Evolutionary conservation across 2,888 invertebrate genomes (phyloP), one percentile per base, ranked within the genome.

Genomic region (Chrysotoxum bicinctum): DNA sequence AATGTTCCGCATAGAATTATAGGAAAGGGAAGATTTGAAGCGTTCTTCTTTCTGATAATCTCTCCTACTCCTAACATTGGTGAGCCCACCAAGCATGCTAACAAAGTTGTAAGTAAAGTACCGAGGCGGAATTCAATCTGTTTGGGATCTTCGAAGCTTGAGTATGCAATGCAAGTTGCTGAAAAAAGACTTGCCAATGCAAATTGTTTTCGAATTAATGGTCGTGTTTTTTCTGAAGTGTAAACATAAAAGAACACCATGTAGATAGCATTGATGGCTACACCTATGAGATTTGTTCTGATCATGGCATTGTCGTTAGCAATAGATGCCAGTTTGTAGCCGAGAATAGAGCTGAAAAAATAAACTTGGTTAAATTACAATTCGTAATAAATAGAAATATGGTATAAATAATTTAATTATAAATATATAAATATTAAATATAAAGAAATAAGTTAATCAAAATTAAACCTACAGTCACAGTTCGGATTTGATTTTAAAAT

Each of bases 11-110:
- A 95, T 37, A 97, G 92, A 89, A 98, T 97, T 78, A 98, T 93
- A 9, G 97, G 96, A 90, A 98, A 97, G 5, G 98, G 98, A 92
- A 98, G 93, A 43, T 95, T 95, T 83, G 96, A 97, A 0, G 98
- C 97, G 91, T 96, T 97, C 92, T 96, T 95, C 16, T 95, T 95
- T 89, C 93, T 93, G 43, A 98, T 94, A 74, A 98, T 96, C 76
- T 95, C 93, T 88, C 93, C 96, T 89, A 96, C 89, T 89, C 94
- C 94, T 16, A 95, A 92, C 6, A 97, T 91, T 1, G 97, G 97
- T 12, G 95, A 94, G 0, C 94, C 95, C 79, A 97, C 94, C 93
- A 96, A 93, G 86, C 95, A 92, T 0, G 93, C 92, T 10, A 91
- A 78, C 10, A 91, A 89, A 3, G 78, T 85, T 0, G 97, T 97